Conservation (phyloP, 1,140 invertebrate species). For the Sipha flava region DNA sequence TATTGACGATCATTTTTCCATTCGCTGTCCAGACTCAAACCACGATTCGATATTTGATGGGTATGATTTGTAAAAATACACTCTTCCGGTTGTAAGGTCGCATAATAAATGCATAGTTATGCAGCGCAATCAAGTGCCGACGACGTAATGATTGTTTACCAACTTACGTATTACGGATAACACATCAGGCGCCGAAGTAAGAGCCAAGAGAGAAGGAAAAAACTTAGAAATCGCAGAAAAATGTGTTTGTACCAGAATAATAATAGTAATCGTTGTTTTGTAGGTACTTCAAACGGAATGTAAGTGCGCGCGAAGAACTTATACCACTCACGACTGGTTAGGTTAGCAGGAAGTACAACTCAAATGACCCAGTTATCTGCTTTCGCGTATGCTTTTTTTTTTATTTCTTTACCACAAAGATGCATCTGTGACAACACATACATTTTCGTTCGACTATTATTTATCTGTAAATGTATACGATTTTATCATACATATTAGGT, state of each 20-base stretch:
- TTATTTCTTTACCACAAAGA: no score
- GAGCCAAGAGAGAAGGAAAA: not conserved
- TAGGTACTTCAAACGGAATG: no score
- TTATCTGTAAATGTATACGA: no score
- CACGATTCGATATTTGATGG: not conserved
- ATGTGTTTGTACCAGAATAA: not conserved
- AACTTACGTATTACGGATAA: not conserved
- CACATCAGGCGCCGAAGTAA: no score
- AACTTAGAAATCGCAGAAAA: not conserved
- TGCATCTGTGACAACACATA: no score
- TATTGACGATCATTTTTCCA: no score
- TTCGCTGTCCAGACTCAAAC: not conserved
- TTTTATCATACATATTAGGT: no score
- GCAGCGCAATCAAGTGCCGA: not conserved
- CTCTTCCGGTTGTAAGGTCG: not conserved
- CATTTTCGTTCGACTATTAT: no score
- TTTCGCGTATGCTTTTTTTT: not conserved
- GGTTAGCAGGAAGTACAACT: not conserved
- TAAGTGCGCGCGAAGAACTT: not conserved
- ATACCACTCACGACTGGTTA: not conserved
- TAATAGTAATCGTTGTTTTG: not conserved
- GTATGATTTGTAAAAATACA: not conserved
- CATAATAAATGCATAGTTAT: not conserved
- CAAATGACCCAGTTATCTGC: not conserved
- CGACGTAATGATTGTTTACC: not conserved